A percentile compares a stretch with the other conserved stretches of the same genome.
These are phyloP conservation scores for Dromaius novaehollandiae DNA, from an alignment of 2,113 vertebrate genomes.

Conservation along the genomic window DNA sequence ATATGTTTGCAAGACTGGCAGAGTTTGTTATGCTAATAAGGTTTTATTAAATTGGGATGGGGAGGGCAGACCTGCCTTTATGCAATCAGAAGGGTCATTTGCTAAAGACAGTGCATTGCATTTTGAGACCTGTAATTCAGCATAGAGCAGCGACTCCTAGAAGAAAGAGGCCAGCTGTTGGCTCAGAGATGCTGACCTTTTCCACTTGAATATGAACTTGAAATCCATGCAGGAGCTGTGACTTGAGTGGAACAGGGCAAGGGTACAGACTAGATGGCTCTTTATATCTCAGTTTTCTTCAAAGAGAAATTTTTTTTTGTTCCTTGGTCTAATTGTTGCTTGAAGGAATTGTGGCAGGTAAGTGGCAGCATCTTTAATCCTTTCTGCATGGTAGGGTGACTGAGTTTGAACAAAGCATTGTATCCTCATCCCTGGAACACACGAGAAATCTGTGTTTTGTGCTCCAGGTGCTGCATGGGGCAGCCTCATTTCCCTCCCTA, in stretches of 20 bases:
- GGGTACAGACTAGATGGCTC: not conserved
- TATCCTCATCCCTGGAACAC: not conserved
- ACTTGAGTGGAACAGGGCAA: not conserved
- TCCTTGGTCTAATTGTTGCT: not conserved
- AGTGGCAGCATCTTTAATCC: not conserved
- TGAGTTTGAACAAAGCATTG: not conserved
- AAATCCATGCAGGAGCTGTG: fast-evolving
- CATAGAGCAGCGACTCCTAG: not conserved
- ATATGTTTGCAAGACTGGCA: not conserved
- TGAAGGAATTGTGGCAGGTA: not conserved
- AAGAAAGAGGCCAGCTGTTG: not conserved
- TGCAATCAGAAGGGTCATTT: not conserved
- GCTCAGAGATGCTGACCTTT: not conserved
- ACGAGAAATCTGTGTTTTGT: not conserved
- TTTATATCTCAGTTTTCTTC: not conserved
- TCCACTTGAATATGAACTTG: not conserved
- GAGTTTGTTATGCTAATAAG: not conserved
- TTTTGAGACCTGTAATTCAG: not conserved
- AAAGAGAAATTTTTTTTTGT: not conserved
- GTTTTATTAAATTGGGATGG: not conserved
- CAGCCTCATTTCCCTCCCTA: not conserved
- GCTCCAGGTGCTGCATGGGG: not conserved
- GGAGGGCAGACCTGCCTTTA: not conserved
- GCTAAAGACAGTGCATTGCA: not conserved
- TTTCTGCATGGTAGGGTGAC: not conserved